Base-by-base conservation (phyloP, 2,888 invertebrate genomes). In the Cremastinae sp. region DNA sequence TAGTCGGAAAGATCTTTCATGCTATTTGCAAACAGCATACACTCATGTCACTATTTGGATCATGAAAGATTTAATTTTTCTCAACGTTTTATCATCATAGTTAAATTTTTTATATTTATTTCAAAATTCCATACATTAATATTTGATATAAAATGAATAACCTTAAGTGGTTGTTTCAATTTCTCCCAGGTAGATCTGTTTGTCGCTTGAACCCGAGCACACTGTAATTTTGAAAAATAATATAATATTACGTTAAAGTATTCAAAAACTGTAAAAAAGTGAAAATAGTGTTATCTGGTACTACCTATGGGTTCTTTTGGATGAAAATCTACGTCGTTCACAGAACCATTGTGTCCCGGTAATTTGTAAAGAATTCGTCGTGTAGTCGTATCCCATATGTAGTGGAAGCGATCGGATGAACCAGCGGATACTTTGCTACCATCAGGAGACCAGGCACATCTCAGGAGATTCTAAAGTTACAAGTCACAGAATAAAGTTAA, bases 321-420 rank as follows among this genome's bases (percentile, higher is more conserved):
- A 90, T 99, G 99, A 90, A 99, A 98, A 90, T 97, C 96, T 0
- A 98, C 94, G 88, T 97, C 98, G 88, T 98, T 99, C 28, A 99
- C 98, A 78, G 98, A 95, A 41, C 99, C 99, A 90, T 97, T 96
- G 90, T 99, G 99, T 0, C 99, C 99, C 0, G 99, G 99, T 81
- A 99, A 92, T 91, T 98, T 98, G 91, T 99, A 99, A 39, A 98
- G 90, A 82, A 99, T 96, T 76, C 97, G 93, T 28, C 98, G 92
- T 0, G 96, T 94, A 0, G 96, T 96, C 0, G 98, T 97, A 90
- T 99, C 98, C 99, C 99, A 99, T 76, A 99, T 92, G 90, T 98
- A 98, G 35, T 98, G 95, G 90, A 95, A 97, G 55, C 99, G 93
- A 91, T 99, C 99, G 0, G 98, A 95, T 0, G 98, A 98, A 0